Evolutionary conservation across 2,113 vertebrate species (phyloP), one percentile per base, ranked within the genome.

Genomic region (Gambusia affinis): DNA sequence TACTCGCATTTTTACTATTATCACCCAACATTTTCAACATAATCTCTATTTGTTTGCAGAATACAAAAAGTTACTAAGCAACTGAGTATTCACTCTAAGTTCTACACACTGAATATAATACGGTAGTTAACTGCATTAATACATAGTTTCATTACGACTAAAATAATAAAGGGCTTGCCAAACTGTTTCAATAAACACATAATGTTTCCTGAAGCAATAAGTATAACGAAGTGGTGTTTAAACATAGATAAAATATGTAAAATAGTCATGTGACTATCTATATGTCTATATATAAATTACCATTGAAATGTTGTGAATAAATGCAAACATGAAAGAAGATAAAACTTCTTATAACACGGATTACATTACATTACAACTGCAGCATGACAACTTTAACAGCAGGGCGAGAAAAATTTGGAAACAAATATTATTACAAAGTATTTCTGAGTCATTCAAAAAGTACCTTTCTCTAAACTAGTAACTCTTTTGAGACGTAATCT

Each of bases 351-450:
- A 72, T 17, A 29, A 47, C 15, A 35, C 11, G 0, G 12, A 62
- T 69, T 64, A 2, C 37, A 63, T 62, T n/a, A 69, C 8, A 42
- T 29, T 11, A 27, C 51, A 3, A 57, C 17, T 57, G 28, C 22
- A 80, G 24, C 33, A 4, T 61, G 35, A 82, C 72, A 82, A 35
- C 15, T 37, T 1, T n/a, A 22, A 5, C 0, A 60, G 33, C 35
- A 24, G 5, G 1, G 31, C 51, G 2, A 57, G 51, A 24, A 24
- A 65, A 37, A 24, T 63, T 22, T 12, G 7, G 14, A 2, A 42
- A 74, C 77, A 77, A 73, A 76, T 66, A 76, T 42, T 66, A 78
- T 30, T 86, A 57, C 12, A 39, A 39, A 54, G 19, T 63, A 2
- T 67, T 29, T 39, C 24, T 63, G 39, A 70, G 28, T 5, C 1